A percentile compares a stretch with the other conserved stretches of the same genome.
Evolutionary conservation across 2,888 invertebrate genomes (phyloP).

Genomic region (Amphipyra tragopoginis): DNA sequence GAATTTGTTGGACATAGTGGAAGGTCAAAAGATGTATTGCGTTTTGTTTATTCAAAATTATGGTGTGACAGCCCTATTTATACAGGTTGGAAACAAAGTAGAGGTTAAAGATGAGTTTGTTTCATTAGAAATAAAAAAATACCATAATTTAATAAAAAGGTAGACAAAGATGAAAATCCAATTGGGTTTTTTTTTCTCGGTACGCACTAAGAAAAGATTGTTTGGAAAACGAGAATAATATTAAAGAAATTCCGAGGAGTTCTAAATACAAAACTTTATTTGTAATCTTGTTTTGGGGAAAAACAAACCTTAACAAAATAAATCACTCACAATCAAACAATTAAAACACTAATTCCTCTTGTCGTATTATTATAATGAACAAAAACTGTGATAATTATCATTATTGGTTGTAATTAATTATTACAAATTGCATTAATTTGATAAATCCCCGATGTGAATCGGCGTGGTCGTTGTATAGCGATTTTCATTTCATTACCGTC

Average conservation of each 20-base stretch:
- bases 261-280: no score
- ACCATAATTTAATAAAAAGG: no score
- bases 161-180: no score
- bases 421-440: conserved; percentile 58
- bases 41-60: no score
- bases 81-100: not conserved
- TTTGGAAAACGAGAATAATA: no score
- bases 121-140: no score
- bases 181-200: no score
- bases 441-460: conserved; percentile 44
- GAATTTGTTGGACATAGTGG: conserved; percentile 2
- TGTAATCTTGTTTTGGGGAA: no score
- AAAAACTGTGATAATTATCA: conserved; percentile 11
- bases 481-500: conserved; percentile 47
- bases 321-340: not conserved
- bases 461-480: conserved; percentile 28
- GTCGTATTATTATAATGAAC: conserved; percentile 12
- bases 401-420: conserved; percentile 32
- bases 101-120: not conserved
- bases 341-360: not conserved
- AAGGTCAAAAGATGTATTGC: no score
- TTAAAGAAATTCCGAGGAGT: no score
- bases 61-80: conserved; percentile 3
- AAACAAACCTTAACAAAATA: not conserved
- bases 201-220: no score